Percentiles rank a stretch among this genome's conserved stretches.
Conservation (phyloP, 2,888 invertebrate species). For the Rhamnusium bicolor region DNA sequence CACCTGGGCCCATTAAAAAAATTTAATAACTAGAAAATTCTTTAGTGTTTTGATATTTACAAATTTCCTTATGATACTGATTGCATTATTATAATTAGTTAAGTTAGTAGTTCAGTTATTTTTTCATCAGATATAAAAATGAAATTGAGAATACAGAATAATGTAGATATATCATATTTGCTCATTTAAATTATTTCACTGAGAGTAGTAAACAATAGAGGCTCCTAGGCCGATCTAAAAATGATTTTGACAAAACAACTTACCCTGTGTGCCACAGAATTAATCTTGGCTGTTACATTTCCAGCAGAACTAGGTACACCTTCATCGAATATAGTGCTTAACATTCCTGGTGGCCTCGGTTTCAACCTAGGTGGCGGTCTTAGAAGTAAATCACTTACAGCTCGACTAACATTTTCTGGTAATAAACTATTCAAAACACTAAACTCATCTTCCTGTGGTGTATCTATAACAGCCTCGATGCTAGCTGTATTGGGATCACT, state of each 20-base stretch:
- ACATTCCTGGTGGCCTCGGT: constrained; percentile 71
- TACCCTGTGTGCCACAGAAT: constrained; percentile 68
- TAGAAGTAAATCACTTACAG: constrained; percentile 62
- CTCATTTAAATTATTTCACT: no score
- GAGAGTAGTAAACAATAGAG: no score
- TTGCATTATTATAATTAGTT: no score
- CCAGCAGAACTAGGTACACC: constrained; percentile 66
- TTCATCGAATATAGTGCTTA: constrained; percentile 68
- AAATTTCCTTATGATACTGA: no score
- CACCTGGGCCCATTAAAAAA: no score
- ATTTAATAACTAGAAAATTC: no score
- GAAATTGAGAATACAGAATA: no score
- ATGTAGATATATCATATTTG: no score
- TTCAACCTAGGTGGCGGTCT: constrained; percentile 69
- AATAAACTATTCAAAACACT: constrained; percentile 57
- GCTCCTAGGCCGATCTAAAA: no score
- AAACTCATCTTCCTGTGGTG: constrained; percentile 56
- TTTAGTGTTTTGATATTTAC: no score
- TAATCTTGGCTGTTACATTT: constrained; percentile 63
- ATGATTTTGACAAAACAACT: constrained; percentile 40
- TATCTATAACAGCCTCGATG: constrained; percentile 20
- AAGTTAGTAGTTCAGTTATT: no score
- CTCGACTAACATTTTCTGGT: constrained; percentile 62
- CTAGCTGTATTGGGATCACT: constrained; percentile 13
- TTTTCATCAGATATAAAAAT: no score